These are phyloP conservation scores for Andrena marginata DNA, from an alignment of 2,888 invertebrate genomes.

Conservation along the genomic window DNA sequence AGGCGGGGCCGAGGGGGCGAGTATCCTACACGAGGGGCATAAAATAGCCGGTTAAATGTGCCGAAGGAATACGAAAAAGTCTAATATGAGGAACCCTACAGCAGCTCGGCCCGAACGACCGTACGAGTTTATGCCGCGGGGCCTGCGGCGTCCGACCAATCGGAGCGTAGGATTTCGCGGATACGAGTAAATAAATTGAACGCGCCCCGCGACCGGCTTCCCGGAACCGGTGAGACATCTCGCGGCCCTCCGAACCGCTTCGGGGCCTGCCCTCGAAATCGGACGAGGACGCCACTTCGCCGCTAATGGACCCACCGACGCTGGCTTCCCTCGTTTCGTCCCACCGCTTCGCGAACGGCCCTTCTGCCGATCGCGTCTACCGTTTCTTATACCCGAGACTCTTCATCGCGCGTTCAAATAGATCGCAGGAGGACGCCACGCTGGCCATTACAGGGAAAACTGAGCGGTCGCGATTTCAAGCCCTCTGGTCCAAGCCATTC, in stretches of 20 bases:
- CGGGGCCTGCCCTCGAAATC: constrained; percentile 20
- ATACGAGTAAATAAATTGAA: constrained; percentile 73
- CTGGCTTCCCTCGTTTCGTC: not conserved
- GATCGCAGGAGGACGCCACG: too few relatives aligned
- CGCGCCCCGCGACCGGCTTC: constrained; percentile 59
- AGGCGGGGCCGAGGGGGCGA: constrained; percentile 12
- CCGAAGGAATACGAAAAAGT: constrained; percentile 75
- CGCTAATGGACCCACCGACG: not conserved
- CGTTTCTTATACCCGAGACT: too few relatives aligned
- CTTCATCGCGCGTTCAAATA: too few relatives aligned
- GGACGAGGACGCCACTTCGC: not conserved
- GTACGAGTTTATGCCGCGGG: constrained; percentile 66
- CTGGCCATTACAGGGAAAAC: not conserved
- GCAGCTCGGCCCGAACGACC: constrained; percentile 46
- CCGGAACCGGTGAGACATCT: constrained; percentile 62
- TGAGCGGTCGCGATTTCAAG: constrained; percentile 20
- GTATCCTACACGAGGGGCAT: constrained; percentile 67
- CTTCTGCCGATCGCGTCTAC: too few relatives aligned
- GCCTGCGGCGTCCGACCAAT: constrained; percentile 53
- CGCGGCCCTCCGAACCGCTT: constrained; percentile 4
- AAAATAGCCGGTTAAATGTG: constrained; percentile 74
- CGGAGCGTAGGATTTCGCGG: constrained; percentile 60
- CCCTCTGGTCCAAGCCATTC: not conserved
- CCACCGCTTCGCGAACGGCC: not conserved
- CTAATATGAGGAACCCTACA: constrained; percentile 70